Percentiles rank a stretch among this genome's conserved stretches.
These are phyloP conservation scores for Sclerurus mexicanus DNA, from an alignment of 2,113 vertebrate genomes.

Conservation along the genomic window DNA sequence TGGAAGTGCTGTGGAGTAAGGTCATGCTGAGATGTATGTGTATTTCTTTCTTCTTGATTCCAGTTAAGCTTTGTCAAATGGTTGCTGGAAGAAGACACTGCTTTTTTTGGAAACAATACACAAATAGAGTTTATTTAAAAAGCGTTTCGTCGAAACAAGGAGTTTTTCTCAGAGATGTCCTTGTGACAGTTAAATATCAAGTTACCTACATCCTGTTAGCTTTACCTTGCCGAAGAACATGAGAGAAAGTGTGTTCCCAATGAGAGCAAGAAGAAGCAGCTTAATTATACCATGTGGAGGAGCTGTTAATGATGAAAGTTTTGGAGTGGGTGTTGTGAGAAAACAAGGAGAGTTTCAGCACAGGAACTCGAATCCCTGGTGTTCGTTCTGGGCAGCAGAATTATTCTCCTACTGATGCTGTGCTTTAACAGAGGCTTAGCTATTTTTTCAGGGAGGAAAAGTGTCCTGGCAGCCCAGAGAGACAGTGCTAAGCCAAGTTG, in stretches of 20 bases:
- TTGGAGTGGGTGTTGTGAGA: background rate
- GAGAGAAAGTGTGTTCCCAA: background rate
- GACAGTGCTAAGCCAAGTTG: conserved; percentile 50
- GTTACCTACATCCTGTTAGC: background rate
- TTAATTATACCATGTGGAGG: background rate
- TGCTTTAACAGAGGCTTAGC: conserved; percentile 44
- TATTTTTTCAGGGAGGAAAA: conserved; percentile 45
- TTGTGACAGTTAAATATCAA: background rate
- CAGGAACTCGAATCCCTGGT: background rate
- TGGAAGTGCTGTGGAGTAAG: background rate
- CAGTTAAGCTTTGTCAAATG: background rate
- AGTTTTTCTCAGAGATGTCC: background rate
- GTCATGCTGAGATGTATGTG: background rate
- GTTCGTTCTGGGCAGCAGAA: conserved; percentile 18
- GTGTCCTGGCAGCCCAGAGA: conserved; percentile 25
- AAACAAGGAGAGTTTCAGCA: background rate
- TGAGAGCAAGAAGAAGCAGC: background rate
- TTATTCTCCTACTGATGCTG: conserved; percentile 20
- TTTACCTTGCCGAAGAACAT: background rate
- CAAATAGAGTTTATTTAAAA: background rate
- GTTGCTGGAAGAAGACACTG: background rate
- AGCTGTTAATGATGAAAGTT: background rate
- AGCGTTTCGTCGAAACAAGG: background rate
- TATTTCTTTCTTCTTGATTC: background rate
- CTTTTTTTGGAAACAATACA: background rate